Base-by-base conservation (phyloP, 2,113 vertebrate species). In the Sinocyclocheilus anophthalmus region DNA sequence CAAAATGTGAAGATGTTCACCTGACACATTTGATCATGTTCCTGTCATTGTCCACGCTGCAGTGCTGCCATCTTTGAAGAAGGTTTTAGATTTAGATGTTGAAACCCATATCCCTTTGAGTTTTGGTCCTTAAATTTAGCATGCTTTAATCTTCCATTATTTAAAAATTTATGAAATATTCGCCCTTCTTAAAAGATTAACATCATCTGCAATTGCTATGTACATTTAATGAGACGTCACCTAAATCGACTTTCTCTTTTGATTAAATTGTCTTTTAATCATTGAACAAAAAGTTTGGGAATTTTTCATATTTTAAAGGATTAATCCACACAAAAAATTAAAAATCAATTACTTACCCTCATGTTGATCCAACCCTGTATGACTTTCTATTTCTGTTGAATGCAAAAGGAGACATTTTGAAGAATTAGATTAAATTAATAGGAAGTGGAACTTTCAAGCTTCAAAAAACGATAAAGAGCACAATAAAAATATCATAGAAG, bases 121-220 rank as follows among this genome's bases (percentile, higher is more conserved):
- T 59, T 42, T 30, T 33, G 16, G 45, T 26, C 65, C 55, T 87
- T 84, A 63, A 72, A 87, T 87, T 84, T 87, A 75, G 50, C 76
- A 84, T 87, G 82, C 72, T 80, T 84, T 80, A 87, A 84, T 80
- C 39, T 84, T 84, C 30, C 18, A 76, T 85, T 88, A 85, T 82
- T 85, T 75, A 84, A 85, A 81, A 57, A 81, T 88, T 88, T 59
- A 85, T 85, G 69, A 76, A 87, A 85, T 81, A 76, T 50, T 67
- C 26, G 4, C 20, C 48, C 45, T 83, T 16, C 20, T 78, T 50
- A 76, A 61, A 76, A 82, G 59, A 83, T 83, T 48, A 67, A 76
- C 59, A 76, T 69, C n/a, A 42, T 78, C 70, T 83, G 72, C 24
- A 69, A 85, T 37, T 69, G 10, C 48, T 88, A 67, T 85, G 59